Conservation (phyloP, 2,888 invertebrate genomes). For the Antheraea yamamai region DNA sequence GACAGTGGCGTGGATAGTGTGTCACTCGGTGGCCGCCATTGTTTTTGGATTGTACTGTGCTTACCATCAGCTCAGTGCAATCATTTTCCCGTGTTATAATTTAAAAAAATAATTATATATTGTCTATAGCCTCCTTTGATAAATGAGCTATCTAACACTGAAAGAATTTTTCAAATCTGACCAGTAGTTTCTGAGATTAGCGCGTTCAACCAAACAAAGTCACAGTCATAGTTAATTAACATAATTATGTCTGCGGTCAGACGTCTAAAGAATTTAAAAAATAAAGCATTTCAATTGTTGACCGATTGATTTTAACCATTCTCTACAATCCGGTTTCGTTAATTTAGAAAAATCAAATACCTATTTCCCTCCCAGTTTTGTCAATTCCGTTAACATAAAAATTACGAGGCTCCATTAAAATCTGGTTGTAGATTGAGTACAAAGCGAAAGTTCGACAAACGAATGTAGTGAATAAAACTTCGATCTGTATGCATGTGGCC, state of each 20-base stretch:
- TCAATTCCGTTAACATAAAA: neutral
- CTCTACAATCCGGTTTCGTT: neutral
- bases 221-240: neutral
- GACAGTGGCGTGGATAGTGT: no score
- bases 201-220: no score
- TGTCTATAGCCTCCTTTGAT: no score
- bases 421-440: slow-evolving; percentile 10
- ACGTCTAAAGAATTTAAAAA: neutral
- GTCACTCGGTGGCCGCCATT: no score
- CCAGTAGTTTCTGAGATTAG: no score
- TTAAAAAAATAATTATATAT: no score
- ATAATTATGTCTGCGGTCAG: neutral
- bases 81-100: no score
- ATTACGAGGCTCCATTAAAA: neutral
- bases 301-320: neutral
- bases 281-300: neutral
- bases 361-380: neutral
- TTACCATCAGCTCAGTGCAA: no score
- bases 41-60: no score
- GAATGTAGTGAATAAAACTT: slow-evolving; percentile 16
- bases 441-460: slow-evolving; percentile 19
- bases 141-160: no score
- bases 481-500: slow-evolving; percentile 12
- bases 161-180: no score
- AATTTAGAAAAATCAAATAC: neutral